These are phyloP conservation scores for Paradoxurus hermaphroditus DNA, from an alignment of 2,113 vertebrate species.

Conservation along the genomic window DNA sequence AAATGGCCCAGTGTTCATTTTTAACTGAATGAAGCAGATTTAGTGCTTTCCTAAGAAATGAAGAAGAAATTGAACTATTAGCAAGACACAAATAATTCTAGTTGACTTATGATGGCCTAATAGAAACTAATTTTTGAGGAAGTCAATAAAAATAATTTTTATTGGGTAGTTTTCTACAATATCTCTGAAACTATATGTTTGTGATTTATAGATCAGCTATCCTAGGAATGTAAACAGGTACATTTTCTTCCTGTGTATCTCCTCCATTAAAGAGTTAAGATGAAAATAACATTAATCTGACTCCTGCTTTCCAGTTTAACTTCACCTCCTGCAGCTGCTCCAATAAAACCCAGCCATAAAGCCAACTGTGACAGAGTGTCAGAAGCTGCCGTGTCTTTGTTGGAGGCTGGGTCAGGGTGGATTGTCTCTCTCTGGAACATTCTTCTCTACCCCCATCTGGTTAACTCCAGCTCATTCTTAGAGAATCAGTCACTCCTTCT, in stretches of 20 bases:
- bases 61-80: neutral
- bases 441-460: neutral
- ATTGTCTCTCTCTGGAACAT: neutral
- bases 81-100: neutral
- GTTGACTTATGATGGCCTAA: neutral
- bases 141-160: constrained; percentile 31
- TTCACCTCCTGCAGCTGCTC: neutral
- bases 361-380: neutral
- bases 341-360: neutral
- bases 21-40: constrained; percentile 47
- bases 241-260: neutral
- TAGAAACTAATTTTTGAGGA: constrained; percentile 42
- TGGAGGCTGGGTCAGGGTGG: too few relatives aligned
- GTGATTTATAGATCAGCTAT: neutral
- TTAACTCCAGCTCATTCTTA: neutral
- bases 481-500: neutral
- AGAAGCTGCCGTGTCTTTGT: neutral
- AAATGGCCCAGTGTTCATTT: constrained; percentile 32
- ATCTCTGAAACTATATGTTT: neutral
- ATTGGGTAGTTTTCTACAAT: neutral
- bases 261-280: neutral
- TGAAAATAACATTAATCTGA: neutral
- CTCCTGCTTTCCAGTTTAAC: neutral
- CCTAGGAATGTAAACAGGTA: neutral
- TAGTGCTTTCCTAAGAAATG: constrained; percentile 46